Evolutionary conservation across 2,888 invertebrate genomes (phyloP).

Genomic region (Caenorhabditis sulstoni): DNA sequence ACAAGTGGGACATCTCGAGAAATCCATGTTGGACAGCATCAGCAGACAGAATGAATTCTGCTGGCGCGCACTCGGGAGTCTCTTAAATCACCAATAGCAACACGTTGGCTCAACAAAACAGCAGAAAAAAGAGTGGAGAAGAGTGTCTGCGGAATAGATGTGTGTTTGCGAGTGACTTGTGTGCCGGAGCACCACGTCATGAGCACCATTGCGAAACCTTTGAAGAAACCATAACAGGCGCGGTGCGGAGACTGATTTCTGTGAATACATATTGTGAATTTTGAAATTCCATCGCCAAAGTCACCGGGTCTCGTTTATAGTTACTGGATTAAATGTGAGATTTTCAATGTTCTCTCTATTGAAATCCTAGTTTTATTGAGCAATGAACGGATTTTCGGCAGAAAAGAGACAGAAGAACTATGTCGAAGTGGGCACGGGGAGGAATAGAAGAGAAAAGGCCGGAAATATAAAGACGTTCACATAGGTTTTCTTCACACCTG

Average conservation of each 20-base stretch:
- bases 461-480: constrained; percentile 1
- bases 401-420: too few relatives aligned
- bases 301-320: too few relatives aligned
- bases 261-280: too few relatives aligned
- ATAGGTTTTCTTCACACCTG: constrained; percentile 20
- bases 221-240: constrained; percentile 35
- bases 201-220: constrained; percentile 35
- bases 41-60: not conserved
- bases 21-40: constrained; percentile 54
- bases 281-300: too few relatives aligned
- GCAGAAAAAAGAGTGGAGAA: not conserved
- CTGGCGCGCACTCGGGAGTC: constrained; percentile 5
- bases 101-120: constrained; percentile 44
- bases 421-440: not conserved
- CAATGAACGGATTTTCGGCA: too few relatives aligned
- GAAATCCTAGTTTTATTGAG: too few relatives aligned
- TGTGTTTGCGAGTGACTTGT: not conserved
- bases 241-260: constrained; percentile 10
- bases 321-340: too few relatives aligned
- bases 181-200: constrained; percentile 29
- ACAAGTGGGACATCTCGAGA: constrained; percentile 58
- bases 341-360: too few relatives aligned
- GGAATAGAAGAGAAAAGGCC: constrained; percentile 3
- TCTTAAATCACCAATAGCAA: constrained; percentile 50
- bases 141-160: constrained; percentile 12